Evolutionary conservation across 2,113 vertebrate genomes (phyloP), one percentile per base, ranked within the genome.

Genomic region (Neodon shergylaensis): DNA sequence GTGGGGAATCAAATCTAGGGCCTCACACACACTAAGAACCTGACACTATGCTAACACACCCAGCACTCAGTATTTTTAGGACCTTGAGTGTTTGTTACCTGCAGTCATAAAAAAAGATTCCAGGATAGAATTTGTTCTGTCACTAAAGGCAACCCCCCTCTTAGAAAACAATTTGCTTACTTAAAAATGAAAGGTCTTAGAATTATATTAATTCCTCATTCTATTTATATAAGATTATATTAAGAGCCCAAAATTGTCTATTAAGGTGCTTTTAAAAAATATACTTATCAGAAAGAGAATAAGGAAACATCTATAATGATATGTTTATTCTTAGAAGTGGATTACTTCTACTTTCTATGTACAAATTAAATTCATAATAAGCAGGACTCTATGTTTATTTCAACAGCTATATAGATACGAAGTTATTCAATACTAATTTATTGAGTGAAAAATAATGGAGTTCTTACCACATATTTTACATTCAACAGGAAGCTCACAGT

Each of bases 381-480:
- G 39, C 26, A 91, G 13, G 89, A 52, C 26, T 92, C 33, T 88
- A 77, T 17, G 78, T 73, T 83, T 88, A 87, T 68, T 95, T 96
- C 72, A 88, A 73, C 3, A 92, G 77, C 24, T 78, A 84, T n/a
- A 92, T 1, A 93, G 22, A 63, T 77, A 47, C 81, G 12, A 88
- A 92, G 22, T 76, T 93, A 89, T 63, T 92, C 33, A 83, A 95
- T 22, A 78, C 78, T 72, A 54, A 88, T 88, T 76, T 76, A 88
- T 4, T 79, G 1, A 54, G 44, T 47, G 94, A 73, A 42, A 44
- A 96, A 63, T 8, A 91, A 65, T 3, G 78, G 44, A 17, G 61
- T 95, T 98, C 99, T 90, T 98, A 99, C 99, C 99, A 96, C 99
- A 99, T 90, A 99, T 98, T 99, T 99, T 99, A 98, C 99, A 99